These are phyloP conservation scores for Arremon brunneinucha DNA, from an alignment of 2,797 vertebrate genomes.

Conservation along the genomic window DNA sequence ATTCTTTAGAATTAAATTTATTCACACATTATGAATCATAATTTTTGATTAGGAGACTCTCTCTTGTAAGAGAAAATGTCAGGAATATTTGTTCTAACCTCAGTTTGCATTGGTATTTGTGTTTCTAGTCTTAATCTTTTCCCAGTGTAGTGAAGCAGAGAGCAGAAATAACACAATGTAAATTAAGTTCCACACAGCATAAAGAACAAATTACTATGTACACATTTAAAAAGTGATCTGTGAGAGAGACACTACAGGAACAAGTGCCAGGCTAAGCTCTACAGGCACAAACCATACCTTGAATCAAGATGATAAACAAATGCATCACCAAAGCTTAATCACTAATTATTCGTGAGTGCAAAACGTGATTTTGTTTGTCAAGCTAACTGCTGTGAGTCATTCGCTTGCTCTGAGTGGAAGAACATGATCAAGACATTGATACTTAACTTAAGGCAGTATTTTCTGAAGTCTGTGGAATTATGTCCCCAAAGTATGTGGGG, in stretches of 20 bases:
- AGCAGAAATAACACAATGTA: not conserved
- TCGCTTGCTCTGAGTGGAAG: not conserved
- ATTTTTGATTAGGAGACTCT: not conserved
- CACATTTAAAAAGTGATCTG: not conserved
- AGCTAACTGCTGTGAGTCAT: constrained; percentile 1
- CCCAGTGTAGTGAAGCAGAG: not conserved
- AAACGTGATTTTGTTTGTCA: constrained; percentile 2
- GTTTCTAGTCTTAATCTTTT: not conserved
- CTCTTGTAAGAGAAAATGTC: not conserved
- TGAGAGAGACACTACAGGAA: not conserved
- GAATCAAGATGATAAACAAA: not conserved
- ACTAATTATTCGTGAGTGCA: not conserved
- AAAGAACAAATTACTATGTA: not conserved
- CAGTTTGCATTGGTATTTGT: not conserved
- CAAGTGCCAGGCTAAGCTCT: not conserved
- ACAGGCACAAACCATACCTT: not conserved
- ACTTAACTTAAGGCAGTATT: not conserved
- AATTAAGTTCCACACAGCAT: not conserved
- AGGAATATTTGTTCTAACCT: not conserved
- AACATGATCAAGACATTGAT: not conserved
- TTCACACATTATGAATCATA: not conserved
- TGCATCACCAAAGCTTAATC: not conserved
- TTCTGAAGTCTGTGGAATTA: not conserved
- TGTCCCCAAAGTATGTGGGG: not conserved
- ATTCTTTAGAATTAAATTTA: not conserved